Evolutionary conservation across 2,113 vertebrate genomes (phyloP).

Genomic region (Aythya baeri): DNA sequence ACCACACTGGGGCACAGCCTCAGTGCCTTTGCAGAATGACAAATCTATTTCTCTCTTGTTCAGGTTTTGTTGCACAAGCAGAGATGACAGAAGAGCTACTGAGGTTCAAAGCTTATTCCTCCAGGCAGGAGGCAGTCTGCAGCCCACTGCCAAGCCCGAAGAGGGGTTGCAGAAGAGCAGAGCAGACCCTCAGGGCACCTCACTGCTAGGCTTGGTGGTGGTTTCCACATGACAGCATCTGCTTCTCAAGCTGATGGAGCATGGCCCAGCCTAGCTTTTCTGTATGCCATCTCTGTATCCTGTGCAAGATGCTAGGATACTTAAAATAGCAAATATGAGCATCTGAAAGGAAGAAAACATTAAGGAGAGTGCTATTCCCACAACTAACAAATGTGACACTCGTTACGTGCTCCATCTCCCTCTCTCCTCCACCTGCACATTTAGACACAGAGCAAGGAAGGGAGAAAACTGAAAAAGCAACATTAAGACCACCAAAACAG

Average conservation of each 20-base stretch:
- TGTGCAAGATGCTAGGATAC: neutral
- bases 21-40: neutral
- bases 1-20: fast-evolving
- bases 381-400: neutral
- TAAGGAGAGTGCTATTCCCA: neutral
- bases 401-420: fast-evolving
- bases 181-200: neutral
- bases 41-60: neutral
- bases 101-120: neutral
- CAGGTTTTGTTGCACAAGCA: neutral
- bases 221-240: neutral
- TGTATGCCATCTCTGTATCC: neutral
- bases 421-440: neutral
- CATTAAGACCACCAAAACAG: neutral
- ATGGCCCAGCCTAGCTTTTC: neutral
- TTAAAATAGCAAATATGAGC: neutral
- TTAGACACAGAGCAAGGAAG: fast-evolving
- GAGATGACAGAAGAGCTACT: neutral
- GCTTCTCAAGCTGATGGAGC: neutral
- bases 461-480: neutral
- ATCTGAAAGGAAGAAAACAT: neutral
- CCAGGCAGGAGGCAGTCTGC: neutral
- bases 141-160: fast-evolving
- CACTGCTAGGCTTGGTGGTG: neutral
- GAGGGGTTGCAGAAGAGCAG: neutral